Evolutionary conservation across 2,113 vertebrate species (phyloP).

Genomic region (Butastur rufipennis): DNA sequence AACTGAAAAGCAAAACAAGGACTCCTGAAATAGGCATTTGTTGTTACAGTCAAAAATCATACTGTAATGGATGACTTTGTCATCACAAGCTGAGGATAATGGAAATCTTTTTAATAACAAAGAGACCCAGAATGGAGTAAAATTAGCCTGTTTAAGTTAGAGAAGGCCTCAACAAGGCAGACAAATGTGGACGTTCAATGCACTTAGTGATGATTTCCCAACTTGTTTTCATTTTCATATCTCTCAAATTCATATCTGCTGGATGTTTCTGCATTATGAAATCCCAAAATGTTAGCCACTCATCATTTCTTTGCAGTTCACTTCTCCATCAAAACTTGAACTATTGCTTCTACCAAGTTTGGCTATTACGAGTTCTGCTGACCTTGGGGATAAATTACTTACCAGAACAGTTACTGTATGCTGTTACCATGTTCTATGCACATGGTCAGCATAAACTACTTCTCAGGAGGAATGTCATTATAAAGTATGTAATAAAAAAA

Average conservation of each 20-base stretch:
- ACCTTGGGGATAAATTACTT: not conserved
- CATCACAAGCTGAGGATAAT: not conserved
- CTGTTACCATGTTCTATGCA: not conserved
- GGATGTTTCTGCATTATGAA: not conserved
- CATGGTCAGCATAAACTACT: not conserved
- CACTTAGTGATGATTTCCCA: not conserved
- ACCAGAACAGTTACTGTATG: not conserved
- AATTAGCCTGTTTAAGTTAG: not conserved
- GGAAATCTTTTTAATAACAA: not conserved
- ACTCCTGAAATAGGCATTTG: not conserved
- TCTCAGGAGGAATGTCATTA: not conserved
- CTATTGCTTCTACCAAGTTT: not conserved
- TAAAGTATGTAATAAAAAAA: not conserved
- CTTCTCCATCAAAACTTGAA: not conserved
- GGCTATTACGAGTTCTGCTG: not conserved
- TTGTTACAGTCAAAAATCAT: not conserved
- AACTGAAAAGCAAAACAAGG: constrained; percentile 74
- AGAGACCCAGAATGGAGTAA: not conserved
- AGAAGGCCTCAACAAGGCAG: not conserved
- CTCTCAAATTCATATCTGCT: not conserved
- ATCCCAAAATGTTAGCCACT: not conserved
- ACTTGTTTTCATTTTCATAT: not conserved
- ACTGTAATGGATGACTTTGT: not conserved
- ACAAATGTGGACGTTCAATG: not conserved
- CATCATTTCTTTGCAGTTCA: not conserved